Evolutionary conservation across 2,797 vertebrate species (phyloP).

Genomic region (Toxotes lorentzi): DNA sequence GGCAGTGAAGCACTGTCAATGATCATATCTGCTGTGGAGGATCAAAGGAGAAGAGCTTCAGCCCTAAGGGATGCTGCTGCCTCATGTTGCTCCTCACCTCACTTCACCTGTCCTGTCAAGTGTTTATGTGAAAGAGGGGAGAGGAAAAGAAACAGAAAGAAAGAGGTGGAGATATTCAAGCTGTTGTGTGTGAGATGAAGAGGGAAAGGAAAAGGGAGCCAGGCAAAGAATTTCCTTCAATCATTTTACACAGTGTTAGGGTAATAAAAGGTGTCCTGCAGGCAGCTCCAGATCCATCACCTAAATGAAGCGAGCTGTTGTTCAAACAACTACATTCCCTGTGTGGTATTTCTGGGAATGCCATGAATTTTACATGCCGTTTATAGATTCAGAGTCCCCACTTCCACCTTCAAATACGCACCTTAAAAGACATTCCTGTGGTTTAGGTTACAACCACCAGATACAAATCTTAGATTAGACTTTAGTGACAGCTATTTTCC

Average conservation of each 20-base stretch:
- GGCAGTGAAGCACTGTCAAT: conserved; percentile 58
- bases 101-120: conserved; percentile 67
- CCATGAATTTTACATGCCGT: conserved; percentile 12
- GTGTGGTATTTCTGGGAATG: conserved; percentile 27
- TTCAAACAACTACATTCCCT: conserved; percentile 5
- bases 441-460: conserved; percentile 5
- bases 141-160: conserved; percentile 1
- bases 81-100: conserved; percentile 58
- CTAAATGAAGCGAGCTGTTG: conserved; percentile 13
- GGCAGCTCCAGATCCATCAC: conserved; percentile 25
- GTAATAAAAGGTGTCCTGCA: conserved; percentile 42
- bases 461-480: neutral
- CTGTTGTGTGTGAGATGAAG: conserved; percentile 14
- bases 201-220: conserved; percentile 20
- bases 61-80: conserved; percentile 73
- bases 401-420: conserved; percentile 25
- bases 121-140: conserved; percentile 40
- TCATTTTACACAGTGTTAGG: conserved; percentile 16
- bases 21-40: conserved; percentile 83
- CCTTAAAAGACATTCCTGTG: conserved; percentile 21
- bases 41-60: conserved; percentile 80
- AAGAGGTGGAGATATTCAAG: neutral
- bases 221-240: conserved; percentile 5
- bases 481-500: conserved; percentile 2
- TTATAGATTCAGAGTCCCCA: conserved; percentile 22